Evolutionary conservation across 2,113 vertebrate species (phyloP).

Genomic region (Tenrec ecaudatus): DNA sequence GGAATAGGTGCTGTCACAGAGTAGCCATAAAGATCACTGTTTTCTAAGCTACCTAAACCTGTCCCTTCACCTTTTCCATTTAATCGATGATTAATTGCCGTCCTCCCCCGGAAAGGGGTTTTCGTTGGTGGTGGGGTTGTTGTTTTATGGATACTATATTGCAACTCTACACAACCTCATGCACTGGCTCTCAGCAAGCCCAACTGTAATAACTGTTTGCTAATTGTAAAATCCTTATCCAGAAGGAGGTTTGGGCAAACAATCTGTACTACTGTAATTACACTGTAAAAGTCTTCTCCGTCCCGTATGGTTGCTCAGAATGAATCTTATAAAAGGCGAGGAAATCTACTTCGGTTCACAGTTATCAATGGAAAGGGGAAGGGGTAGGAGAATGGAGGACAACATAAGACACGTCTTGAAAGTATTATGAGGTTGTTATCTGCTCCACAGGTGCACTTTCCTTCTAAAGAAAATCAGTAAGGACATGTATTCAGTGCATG

Average conservation of each 20-base stretch:
- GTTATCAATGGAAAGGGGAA: constrained; percentile 10
- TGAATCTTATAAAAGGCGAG: constrained; percentile 79
- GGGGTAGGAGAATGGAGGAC: background rate
- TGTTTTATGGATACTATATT: constrained; percentile 86
- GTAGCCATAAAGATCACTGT: constrained; percentile 20
- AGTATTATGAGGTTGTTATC: constrained; percentile 40
- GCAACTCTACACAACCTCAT: constrained; percentile 76
- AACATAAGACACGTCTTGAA: constrained; percentile 61
- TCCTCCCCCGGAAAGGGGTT: constrained; percentile 74
- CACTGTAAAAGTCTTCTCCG: constrained; percentile 84
- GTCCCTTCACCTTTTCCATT: constrained; percentile 81
- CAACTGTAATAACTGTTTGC: constrained; percentile 87
- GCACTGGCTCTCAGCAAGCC: constrained; percentile 79
- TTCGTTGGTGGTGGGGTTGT: background rate
- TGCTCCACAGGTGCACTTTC: constrained; percentile 9
- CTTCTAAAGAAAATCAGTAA: constrained; percentile 13
- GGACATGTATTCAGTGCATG: constrained; percentile 9
- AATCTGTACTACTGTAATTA: constrained; percentile 87
- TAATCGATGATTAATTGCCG: constrained; percentile 88
- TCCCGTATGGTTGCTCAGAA: constrained; percentile 77
- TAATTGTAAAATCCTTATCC: constrained; percentile 89
- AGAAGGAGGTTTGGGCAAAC: constrained; percentile 88
- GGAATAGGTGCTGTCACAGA: background rate
- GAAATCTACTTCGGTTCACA: constrained; percentile 40
- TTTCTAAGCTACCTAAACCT: constrained; percentile 48